Evolutionary conservation across 2,113 vertebrate species (phyloP).

Genomic region (Microcebus tavaratra): DNA sequence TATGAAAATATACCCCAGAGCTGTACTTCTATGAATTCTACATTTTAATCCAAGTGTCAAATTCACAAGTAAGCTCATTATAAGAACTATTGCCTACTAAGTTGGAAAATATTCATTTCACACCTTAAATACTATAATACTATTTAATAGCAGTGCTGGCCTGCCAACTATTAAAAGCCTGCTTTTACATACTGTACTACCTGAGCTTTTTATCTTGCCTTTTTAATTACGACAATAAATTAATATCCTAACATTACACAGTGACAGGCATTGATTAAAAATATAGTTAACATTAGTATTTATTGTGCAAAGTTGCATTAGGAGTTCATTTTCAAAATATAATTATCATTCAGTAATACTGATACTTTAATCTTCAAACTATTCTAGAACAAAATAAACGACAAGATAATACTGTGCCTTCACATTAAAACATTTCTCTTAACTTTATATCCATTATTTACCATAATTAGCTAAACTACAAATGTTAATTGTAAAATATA

Average conservation of each 20-base stretch:
- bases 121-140: slow-evolving; percentile 76
- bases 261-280: slow-evolving; percentile 68
- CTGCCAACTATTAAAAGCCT: slow-evolving; percentile 72
- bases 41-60: slow-evolving; percentile 73
- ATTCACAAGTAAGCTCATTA: slow-evolving; percentile 77
- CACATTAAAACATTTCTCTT: slow-evolving; percentile 34
- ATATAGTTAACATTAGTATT: slow-evolving; percentile 74
- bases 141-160: slow-evolving; percentile 70
- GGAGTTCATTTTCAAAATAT: slow-evolving; percentile 62
- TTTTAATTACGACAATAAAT: slow-evolving; percentile 78
- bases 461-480: slow-evolving; percentile 52
- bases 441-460: slow-evolving; percentile 59
- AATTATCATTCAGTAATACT: slow-evolving; percentile 62
- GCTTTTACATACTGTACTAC: slow-evolving; percentile 44
- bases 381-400: slow-evolving; percentile 59
- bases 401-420: slow-evolving; percentile 7
- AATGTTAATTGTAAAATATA: slow-evolving; percentile 33
- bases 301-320: slow-evolving; percentile 67
- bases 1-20: slow-evolving; percentile 63
- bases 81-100: slow-evolving; percentile 67
- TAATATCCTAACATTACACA: slow-evolving; percentile 72
- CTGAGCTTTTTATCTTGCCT: slow-evolving; percentile 74
- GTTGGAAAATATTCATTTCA: slow-evolving; percentile 79
- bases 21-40: slow-evolving; percentile 62
- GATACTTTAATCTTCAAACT: neutral